These are phyloP conservation scores for Turritopsis rubra DNA, from an alignment of 30 jellyfish, hydroid and myxozoan species.

Conservation along the genomic window DNA sequence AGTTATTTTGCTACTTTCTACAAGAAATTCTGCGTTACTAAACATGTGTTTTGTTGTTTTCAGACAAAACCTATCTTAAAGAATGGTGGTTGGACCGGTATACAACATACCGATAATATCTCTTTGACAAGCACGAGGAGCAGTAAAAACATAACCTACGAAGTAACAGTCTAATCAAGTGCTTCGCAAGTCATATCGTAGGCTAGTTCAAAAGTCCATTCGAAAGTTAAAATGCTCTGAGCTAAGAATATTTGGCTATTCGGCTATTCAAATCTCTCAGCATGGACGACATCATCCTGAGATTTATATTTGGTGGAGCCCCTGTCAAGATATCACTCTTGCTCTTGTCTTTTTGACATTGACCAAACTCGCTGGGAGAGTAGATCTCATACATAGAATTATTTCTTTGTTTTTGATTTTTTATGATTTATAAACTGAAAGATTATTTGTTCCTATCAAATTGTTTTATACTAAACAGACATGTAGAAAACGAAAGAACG, in stretches of 20 bases:
- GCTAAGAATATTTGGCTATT: too few relatives aligned
- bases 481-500: not conserved
- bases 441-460: not conserved
- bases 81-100: conserved; percentile 53
- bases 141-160: not conserved
- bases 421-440: not conserved
- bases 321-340: not conserved
- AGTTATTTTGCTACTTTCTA: too few relatives aligned
- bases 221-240: too few relatives aligned
- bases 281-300: too few relatives aligned
- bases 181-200: not conserved
- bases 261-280: too few relatives aligned
- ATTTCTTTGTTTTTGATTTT: not conserved
- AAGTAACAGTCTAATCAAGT: not conserved
- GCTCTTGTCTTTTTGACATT: not conserved
- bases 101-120: conserved; percentile 18
- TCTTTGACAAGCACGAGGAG: conserved; percentile 11
- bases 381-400: not conserved
- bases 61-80: conserved; percentile 26
- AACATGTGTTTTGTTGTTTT: not conserved
- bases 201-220: not conserved
- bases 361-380: not conserved
- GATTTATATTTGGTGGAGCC: not conserved
- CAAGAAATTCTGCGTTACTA: too few relatives aligned
- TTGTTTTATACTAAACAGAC: not conserved